Conservation (phyloP, 1,140 invertebrate genomes). For the Frieseomelitta varia region DNA sequence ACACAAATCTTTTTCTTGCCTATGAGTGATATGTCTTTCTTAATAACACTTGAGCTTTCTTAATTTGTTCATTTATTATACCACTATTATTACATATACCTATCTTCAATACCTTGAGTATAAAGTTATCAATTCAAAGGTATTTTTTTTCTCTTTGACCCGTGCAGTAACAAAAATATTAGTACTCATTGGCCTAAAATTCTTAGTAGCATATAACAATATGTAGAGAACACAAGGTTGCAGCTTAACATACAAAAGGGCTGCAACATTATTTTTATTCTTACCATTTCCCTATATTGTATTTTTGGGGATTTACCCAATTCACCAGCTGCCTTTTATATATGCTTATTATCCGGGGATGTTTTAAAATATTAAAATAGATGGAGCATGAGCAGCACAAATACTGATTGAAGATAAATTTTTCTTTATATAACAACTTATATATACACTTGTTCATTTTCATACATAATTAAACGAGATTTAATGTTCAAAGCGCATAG, state of each 20-base stretch:
- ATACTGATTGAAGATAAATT: slow-evolving; percentile 2
- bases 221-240: slow-evolving; percentile 79
- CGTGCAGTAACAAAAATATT: slow-evolving; percentile 58
- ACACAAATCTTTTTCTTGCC: slow-evolving; percentile 34
- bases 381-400: background rate
- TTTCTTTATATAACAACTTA: background rate
- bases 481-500: slow-evolving; percentile 5
- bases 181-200: slow-evolving; percentile 56
- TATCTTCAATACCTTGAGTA: slow-evolving; percentile 26
- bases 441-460: background rate
- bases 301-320: slow-evolving; percentile 53
- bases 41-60: background rate
- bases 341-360: slow-evolving; percentile 8
- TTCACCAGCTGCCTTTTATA: slow-evolving; percentile 72
- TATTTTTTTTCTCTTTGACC: slow-evolving; percentile 19
- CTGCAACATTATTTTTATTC: slow-evolving; percentile 73
- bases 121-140: slow-evolving; percentile 34
- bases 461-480: background rate
- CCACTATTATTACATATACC: slow-evolving; percentile 8
- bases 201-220: slow-evolving; percentile 66
- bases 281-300: slow-evolving; percentile 55
- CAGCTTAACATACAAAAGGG: slow-evolving; percentile 81
- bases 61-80: slow-evolving; percentile 18
- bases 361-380: slow-evolving; percentile 32
- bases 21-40: slow-evolving; percentile 1